Evolutionary conservation across 2,888 invertebrate genomes (phyloP), one percentile per base, ranked within the genome.

Genomic region (Chrysina gloriosa): DNA sequence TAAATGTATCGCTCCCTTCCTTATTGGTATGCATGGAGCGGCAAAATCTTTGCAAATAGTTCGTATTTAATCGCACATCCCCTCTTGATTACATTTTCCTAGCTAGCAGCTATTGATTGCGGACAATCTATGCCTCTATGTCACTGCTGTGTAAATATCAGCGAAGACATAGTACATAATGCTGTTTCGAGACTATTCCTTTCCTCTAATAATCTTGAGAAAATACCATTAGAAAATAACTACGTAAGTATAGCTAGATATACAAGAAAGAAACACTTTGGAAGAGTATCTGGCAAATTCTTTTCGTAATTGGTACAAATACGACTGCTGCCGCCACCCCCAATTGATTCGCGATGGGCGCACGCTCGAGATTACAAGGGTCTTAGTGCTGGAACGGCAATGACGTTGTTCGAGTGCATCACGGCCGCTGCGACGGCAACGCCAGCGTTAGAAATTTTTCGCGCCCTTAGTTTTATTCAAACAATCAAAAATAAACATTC

Each of bases 221-320:
- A 54, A 54, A 16, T 54, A 54, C 23, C 19, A 21, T 16, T 7
- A 45, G 21, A 16, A 21, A 9, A 45, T 45, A 45, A 45, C 14
- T 36, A 14, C 45, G 34, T 7, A 31, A 6, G 52, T 16, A 52
- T 14, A 16, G 16, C 19, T 19, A 52, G 31, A 5, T 16, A 19
- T 31, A 52, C 19, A 31, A 31, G 31, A 29, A 16, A 16, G 3
- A n/a, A 29, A 27, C 29, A 42, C 19, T 45, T 42, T 61, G 16
- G 45, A 45, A 52, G 52, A 36, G 54, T 63, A 63, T 52, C 50
- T 68, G 63, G 63, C 50, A 52, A 68, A 68, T 52, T 63, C 63
- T 63, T 63, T 68, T 68, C 67, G 63, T 63, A 50, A 63, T 68
- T 68, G 63, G 67, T 63, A 63, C 63, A 63, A 68, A 68, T 36